Conservation (phyloP, 2,113 vertebrate species). For the Pogonocichla stellata region DNA sequence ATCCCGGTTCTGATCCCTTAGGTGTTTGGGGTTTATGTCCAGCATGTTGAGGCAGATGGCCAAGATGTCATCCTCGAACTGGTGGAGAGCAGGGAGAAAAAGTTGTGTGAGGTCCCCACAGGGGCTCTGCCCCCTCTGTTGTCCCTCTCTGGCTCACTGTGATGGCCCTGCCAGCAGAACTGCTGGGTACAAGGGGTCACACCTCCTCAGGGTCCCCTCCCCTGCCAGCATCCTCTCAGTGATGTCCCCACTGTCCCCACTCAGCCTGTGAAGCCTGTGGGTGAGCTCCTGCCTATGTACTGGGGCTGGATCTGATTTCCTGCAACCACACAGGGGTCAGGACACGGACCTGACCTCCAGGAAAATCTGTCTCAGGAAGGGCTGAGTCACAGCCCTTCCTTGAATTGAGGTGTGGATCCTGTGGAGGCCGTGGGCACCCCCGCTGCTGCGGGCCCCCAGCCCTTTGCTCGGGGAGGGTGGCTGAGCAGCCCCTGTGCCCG, state of each 20-base stretch:
- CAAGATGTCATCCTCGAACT: conserved; percentile 85
- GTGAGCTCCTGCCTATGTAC: rapidly evolving
- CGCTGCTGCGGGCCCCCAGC: rapidly evolving
- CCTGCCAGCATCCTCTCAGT: rapidly evolving
- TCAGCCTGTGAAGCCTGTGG: not conserved
- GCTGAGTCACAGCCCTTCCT: not conserved
- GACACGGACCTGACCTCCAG: rapidly evolving
- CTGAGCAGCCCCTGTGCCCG: rapidly evolving
- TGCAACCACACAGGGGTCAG: rapidly evolving
- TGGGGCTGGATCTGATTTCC: not conserved
- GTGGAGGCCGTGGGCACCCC: rapidly evolving
- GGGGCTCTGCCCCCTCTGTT: not conserved
- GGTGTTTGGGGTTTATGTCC: conserved; percentile 84
- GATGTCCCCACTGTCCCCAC: not conserved
- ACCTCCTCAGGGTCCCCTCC: not conserved
- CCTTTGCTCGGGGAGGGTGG: not conserved
- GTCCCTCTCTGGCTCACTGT: not conserved
- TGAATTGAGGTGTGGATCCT: rapidly evolving
- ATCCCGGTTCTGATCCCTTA: conserved; percentile 73
- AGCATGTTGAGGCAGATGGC: conserved; percentile 83
- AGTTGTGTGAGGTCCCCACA: not conserved
- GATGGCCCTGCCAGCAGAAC: not conserved
- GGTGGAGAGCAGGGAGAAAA: not conserved
- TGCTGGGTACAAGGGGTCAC: not conserved
- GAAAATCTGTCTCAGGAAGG: not conserved